Conservation (phyloP, 2,888 invertebrate genomes). For the Platycheirus rosarum region DNA sequence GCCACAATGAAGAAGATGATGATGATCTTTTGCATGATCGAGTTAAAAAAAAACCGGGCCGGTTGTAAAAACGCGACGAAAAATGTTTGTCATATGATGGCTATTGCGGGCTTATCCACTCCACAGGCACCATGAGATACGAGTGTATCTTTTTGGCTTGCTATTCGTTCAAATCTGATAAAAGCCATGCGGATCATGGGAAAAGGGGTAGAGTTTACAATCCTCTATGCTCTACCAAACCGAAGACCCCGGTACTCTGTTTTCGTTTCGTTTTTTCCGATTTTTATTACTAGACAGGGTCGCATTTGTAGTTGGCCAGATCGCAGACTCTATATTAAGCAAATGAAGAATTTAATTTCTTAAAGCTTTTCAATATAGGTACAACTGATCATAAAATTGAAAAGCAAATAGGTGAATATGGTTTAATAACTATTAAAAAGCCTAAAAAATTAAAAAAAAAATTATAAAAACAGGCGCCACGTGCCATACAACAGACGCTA, state of each 20-base stretch:
- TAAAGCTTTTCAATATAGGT: too few species aligned
- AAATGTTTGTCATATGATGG: slow-evolving; percentile 29
- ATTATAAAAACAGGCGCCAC: too few species aligned
- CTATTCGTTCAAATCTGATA: slow-evolving; percentile 69
- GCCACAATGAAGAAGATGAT: slow-evolving; percentile 50
- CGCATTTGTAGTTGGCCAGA: too few species aligned
- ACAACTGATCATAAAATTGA: too few species aligned
- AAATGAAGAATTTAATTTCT: too few species aligned
- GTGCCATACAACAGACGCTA: too few species aligned
- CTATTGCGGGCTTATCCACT: slow-evolving; percentile 64
- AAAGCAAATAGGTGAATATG: too few species aligned
- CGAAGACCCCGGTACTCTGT: slow-evolving; percentile 47
- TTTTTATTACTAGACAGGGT: slow-evolving; percentile 15
- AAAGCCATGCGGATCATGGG: slow-evolving; percentile 41
- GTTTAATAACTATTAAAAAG: too few species aligned
- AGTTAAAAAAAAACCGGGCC: slow-evolving; percentile 55
- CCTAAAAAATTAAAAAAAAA: too few species aligned
- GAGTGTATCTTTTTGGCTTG: slow-evolving; percentile 50
- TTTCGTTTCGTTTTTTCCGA: slow-evolving; percentile 47
- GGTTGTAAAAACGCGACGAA: slow-evolving; percentile 54
- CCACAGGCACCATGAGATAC: slow-evolving; percentile 59
- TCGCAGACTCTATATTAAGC: too few species aligned
- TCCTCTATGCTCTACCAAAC: slow-evolving; percentile 40
- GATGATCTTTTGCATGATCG: slow-evolving; percentile 52
- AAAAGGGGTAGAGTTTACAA: slow-evolving; percentile 32